These are phyloP conservation scores for Caenorhabditis parvicauda DNA, from an alignment of 2,888 invertebrate species.

Conservation along the genomic window DNA sequence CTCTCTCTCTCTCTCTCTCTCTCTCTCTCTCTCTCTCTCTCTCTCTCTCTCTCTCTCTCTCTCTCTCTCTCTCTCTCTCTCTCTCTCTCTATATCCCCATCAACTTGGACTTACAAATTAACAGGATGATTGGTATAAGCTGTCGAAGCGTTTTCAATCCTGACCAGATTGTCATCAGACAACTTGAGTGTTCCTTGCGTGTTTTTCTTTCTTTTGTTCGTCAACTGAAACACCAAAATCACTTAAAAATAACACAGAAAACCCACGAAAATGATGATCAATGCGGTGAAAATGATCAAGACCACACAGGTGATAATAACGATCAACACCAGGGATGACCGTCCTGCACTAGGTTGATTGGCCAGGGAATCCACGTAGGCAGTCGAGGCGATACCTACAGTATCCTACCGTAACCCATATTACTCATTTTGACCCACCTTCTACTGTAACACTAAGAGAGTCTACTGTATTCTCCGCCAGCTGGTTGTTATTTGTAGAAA, in stretches of 20 bases:
- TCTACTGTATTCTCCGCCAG: constrained; percentile 16
- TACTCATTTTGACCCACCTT: constrained; percentile 9
- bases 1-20: too few relatives aligned
- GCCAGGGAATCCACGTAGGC: constrained; percentile 26
- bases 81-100: too few relatives aligned
- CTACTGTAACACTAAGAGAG: constrained; percentile 17
- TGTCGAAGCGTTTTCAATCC: too few relatives aligned
- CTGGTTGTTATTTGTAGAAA: constrained; percentile 14
- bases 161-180: too few relatives aligned
- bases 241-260: not conserved
- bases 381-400: constrained; percentile 16
- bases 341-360: constrained; percentile 2
- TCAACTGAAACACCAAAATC: too few relatives aligned
- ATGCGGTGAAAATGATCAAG: constrained; percentile 7
- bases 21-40: too few relatives aligned
- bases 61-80: too few relatives aligned
- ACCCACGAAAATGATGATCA: constrained; percentile 20
- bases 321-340: constrained; percentile 18
- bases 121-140: too few relatives aligned
- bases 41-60: too few relatives aligned
- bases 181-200: too few relatives aligned
- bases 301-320: constrained; percentile 15
- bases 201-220: too few relatives aligned
- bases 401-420: not conserved
- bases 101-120: too few relatives aligned